phyloP scores from a whole-genome alignment of 2,797 vertebrate genomes.

The Kryptolebias ocellatus region DNA sequence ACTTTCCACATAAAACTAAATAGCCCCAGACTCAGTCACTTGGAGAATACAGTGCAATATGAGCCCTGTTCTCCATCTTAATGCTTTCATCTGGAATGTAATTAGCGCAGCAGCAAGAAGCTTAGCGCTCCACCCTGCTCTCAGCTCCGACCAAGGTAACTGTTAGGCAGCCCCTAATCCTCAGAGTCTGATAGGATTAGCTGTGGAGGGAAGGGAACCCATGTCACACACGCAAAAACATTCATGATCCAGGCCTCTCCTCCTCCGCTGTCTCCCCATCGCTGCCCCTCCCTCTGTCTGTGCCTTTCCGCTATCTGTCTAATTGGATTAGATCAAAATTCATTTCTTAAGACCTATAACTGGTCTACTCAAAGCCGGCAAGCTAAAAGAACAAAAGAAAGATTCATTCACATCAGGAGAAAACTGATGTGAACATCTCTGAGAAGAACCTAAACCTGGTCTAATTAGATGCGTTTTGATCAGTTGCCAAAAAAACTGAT shows the following conservation, averaged over 20 bases:
- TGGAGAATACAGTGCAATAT: conserved; percentile 35
- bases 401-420: no score
- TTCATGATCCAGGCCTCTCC: conserved; percentile 51
- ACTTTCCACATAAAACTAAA: conserved; percentile 50
- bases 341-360: conserved; percentile 49
- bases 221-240: conserved; percentile 66
- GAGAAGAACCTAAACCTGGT: no score
- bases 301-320: conserved; percentile 43
- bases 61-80: conserved; percentile 46
- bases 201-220: conserved; percentile 72
- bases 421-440: no score
- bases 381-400: neutral
- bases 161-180: conserved; percentile 75
- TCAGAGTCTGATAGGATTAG: conserved; percentile 82
- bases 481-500: no score
- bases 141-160: conserved; percentile 72
- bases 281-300: conserved; percentile 21
- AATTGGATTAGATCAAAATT: conserved; percentile 65
- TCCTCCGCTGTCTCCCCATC: conserved; percentile 37
- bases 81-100: conserved; percentile 81
- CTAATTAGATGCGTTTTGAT: no score
- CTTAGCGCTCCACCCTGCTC: conserved; percentile 67
- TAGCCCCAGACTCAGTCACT: conserved; percentile 20
- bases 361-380: neutral
- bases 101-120: conserved; percentile 79